phyloP scores from a whole-genome alignment of 2,113 vertebrate genomes.

The Alligator sinensis region DNA sequence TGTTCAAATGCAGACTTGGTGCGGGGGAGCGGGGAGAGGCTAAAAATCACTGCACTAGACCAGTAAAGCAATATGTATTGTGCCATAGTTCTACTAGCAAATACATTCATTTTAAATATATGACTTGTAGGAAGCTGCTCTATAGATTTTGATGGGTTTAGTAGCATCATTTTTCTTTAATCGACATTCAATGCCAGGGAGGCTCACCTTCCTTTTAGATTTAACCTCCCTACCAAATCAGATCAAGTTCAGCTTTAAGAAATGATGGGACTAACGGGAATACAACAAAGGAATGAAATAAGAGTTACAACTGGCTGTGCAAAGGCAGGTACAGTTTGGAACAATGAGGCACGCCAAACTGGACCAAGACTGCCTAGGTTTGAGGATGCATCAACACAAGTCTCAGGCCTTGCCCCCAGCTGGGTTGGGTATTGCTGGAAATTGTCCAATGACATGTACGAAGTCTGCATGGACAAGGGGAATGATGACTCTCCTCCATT shows the following conservation, averaged over 20 bases:
- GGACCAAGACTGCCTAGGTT: background rate
- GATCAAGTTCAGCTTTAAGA: background rate
- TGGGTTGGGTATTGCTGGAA: background rate
- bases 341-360: background rate
- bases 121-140: background rate
- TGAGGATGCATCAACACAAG: rapidly evolving
- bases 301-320: background rate
- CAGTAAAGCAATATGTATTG: background rate
- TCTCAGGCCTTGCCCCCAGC: background rate
- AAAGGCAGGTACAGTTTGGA: background rate
- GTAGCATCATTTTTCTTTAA: background rate
- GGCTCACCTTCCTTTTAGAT: background rate
- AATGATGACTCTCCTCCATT: rapidly evolving
- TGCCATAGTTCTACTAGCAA: background rate
- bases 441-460: background rate
- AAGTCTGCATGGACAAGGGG: background rate
- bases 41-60: background rate
- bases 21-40: too few species aligned
- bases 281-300: background rate
- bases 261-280: background rate
- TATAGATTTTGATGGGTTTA: background rate
- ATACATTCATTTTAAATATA: background rate
- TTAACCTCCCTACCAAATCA: background rate
- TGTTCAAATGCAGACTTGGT: too few species aligned
- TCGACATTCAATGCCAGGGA: background rate